Percentiles rank a stretch among this genome's conserved stretches.
Conservation (phyloP, 2,113 vertebrate genomes). For the Gymnorhina tibicen region DNA sequence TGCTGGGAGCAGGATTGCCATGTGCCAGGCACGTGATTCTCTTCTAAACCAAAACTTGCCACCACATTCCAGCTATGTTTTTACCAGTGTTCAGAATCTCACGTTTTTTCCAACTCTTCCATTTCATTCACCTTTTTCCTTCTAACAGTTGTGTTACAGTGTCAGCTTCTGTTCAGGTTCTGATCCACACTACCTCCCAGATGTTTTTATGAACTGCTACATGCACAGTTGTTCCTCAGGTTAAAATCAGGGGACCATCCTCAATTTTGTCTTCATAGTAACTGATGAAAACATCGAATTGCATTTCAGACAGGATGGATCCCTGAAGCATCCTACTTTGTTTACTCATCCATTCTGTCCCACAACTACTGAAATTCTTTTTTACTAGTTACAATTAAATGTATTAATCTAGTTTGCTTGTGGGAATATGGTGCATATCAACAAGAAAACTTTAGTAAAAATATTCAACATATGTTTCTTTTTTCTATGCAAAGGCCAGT, state of each 20-base stretch:
- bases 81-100: neutral
- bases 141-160: neutral
- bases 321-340: neutral
- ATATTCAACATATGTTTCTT: neutral
- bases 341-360: neutral
- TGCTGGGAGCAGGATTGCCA: accelerated
- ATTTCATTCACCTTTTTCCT: neutral
- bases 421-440: neutral
- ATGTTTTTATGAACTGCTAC: neutral
- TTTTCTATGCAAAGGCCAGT: neutral
- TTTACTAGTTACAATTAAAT: neutral
- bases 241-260: neutral
- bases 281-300: neutral
- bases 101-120: neutral
- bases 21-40: neutral
- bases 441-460: neutral
- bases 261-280: neutral
- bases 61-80: neutral
- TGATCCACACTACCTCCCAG: neutral
- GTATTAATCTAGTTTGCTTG: neutral
- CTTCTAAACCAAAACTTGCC: neutral
- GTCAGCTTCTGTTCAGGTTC: neutral
- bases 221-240: neutral
- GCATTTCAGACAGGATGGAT: neutral
- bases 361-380: neutral